Conservation (phyloP, 2,113 vertebrate genomes). For the Archocentrus centrarchus region DNA sequence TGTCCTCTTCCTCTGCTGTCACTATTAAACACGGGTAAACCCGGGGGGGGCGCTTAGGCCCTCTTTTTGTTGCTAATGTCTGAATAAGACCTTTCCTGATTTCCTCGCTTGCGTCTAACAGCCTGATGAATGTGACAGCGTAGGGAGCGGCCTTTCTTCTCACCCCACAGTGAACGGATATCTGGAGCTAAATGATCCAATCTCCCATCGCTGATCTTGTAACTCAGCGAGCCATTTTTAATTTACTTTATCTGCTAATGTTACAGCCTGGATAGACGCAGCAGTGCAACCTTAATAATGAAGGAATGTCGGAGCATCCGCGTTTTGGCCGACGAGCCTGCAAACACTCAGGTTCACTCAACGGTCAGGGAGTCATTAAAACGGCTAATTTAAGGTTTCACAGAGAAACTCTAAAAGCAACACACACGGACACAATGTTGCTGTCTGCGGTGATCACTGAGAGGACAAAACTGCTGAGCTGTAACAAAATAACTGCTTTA, state of each 20-base stretch:
- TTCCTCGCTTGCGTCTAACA: not conserved
- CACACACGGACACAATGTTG: not conserved
- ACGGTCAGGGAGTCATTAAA: too few relatives aligned
- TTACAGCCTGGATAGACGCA: not conserved
- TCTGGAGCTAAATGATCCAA: too few relatives aligned
- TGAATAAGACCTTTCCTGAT: not conserved
- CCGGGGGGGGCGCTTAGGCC: too few relatives aligned
- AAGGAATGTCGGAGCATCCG: not conserved
- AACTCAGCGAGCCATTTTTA: not conserved
- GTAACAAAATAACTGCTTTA: not conserved
- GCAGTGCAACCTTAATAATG: not conserved
- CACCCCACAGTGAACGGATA: not conserved
- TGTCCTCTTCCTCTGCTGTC: not conserved
- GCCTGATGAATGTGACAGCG: accelerated
- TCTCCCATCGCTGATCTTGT: too few relatives aligned
- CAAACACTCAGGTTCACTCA: not conserved
- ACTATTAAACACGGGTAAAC: not conserved
- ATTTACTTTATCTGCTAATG: not conserved
- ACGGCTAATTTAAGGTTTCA: not conserved
- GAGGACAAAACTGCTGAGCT: not conserved
- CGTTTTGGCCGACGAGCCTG: not conserved
- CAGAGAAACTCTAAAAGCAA: not conserved
- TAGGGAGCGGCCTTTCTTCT: too few relatives aligned
- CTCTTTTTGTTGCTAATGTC: not conserved
- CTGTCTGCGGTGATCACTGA: not conserved